phyloP scores from a whole-genome alignment of 2,888 invertebrate genomes.

The Sericinus montela region DNA sequence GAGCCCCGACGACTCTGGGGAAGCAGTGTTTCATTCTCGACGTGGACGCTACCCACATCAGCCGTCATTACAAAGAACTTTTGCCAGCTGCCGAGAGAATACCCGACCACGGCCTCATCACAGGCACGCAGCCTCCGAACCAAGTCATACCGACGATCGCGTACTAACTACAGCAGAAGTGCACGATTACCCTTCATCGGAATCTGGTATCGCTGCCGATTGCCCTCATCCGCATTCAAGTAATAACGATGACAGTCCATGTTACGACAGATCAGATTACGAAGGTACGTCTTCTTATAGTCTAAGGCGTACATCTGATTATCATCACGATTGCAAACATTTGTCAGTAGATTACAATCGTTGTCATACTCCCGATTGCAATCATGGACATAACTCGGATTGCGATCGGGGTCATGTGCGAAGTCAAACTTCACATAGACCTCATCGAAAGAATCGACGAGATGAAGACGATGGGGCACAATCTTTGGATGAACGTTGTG shows the following conservation, averaged over 20 bases:
- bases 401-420: slow-evolving; percentile 57
- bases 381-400: slow-evolving; percentile 57
- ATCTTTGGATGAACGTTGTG: slow-evolving; percentile 69
- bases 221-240: slow-evolving; percentile 70
- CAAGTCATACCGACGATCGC: slow-evolving; percentile 69
- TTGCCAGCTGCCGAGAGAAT: slow-evolving; percentile 68
- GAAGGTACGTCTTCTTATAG: slow-evolving; percentile 67
- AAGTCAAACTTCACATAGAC: slow-evolving; percentile 62
- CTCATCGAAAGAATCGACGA: slow-evolving; percentile 56
- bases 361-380: slow-evolving; percentile 69
- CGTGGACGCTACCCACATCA: slow-evolving; percentile 83
- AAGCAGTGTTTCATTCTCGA: slow-evolving; percentile 86
- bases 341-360: slow-evolving; percentile 60
- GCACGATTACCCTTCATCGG: slow-evolving; percentile 76
- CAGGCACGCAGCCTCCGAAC: slow-evolving; percentile 68
- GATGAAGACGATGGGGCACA: slow-evolving; percentile 71
- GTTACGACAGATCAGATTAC: slow-evolving; percentile 68
- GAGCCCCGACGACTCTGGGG: slow-evolving; percentile 77
- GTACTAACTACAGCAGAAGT: slow-evolving; percentile 70
- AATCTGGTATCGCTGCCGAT: slow-evolving; percentile 75
- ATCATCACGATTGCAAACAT: slow-evolving; percentile 68
- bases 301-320: slow-evolving; percentile 60
- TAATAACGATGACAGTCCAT: slow-evolving; percentile 69
- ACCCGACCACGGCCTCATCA: slow-evolving; percentile 62
- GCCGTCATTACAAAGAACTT: slow-evolving; percentile 71